phyloP scores from a whole-genome alignment of 2,113 vertebrate species.

The Cyprinodon brontotheroides region DNA sequence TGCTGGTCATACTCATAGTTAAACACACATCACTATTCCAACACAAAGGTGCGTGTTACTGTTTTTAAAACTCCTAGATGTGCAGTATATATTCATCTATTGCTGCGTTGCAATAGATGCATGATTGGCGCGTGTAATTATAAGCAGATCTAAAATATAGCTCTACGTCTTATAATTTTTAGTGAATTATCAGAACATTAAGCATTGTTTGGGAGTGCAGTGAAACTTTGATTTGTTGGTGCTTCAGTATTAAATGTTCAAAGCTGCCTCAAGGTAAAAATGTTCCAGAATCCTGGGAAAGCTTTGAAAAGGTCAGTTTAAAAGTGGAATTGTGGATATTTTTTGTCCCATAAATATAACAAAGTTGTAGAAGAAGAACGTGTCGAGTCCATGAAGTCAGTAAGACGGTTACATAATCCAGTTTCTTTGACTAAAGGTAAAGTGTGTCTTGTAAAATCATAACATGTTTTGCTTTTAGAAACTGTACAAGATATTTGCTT shows the following conservation, averaged over 20 bases:
- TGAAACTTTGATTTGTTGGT: conserved; percentile 1
- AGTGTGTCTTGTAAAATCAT: too few relatives aligned
- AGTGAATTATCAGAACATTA: background rate
- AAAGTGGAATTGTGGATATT: background rate
- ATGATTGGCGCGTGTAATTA: background rate
- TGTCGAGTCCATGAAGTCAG: background rate
- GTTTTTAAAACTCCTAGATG: background rate
- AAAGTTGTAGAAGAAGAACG: background rate
- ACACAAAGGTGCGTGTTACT: background rate
- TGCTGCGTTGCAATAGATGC: background rate
- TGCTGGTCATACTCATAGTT: conserved; percentile 12
- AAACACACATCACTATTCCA: conserved; percentile 12
- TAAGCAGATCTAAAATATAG: background rate
- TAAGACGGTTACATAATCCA: background rate
- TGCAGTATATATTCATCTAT: background rate
- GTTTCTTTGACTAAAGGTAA: background rate
- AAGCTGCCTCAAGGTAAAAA: conserved; percentile 10
- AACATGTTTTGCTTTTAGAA: background rate
- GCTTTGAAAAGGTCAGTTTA: background rate
- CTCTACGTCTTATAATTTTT: background rate
- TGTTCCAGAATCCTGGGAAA: conserved; percentile 16
- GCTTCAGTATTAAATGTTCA: background rate
- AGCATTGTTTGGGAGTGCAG: background rate
- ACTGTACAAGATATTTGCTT: background rate
- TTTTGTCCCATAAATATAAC: background rate